Base-by-base conservation (phyloP, 1,140 invertebrate species). In the Aporrectodea caliginosa region DNA sequence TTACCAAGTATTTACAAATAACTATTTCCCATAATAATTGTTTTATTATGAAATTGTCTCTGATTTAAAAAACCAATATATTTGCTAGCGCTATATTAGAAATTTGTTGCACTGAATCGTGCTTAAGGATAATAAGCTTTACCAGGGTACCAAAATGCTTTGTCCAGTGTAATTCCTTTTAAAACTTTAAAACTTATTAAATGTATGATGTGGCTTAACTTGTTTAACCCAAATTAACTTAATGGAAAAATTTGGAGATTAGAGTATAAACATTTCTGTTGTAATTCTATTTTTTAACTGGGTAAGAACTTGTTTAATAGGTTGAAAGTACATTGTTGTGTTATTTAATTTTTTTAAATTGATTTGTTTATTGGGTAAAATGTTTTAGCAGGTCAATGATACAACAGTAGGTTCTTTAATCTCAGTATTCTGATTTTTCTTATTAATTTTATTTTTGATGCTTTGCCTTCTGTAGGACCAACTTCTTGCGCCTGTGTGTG, bases 401-500 rank as follows among this genome's bases (percentile, higher is more conserved):
- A 69, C n/a, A 69, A 16, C 14, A 69, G 27, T n/a, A 16, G 14
- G 27, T 69, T 69, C 31, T 2, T 1, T 27, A 69, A 78, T 69
- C 78, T 77, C 6, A 1, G 69, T 30, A 16, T 58, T 22, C 31
- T 78, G 16, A 33, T 34, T 68, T 76, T 43, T 76, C n/a, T 0
- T 77, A 69, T 33, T 74, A 6, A 32, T 32, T 27, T 0, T 33
- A 32, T 27, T n/a, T 74, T 32, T 30, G n/a, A 75, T 70, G 29
- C 74, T 77, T 79, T 77, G 82, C 77, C 71, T 78, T 81, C 84
- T 85, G 79, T 83, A 92, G 92, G 1, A 94, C 91, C 69, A 98
- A 98, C 87, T 97, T 98, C 87, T 89, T 98, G 33, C 90, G 96
- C 43, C 90, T 98, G 16, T 97, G 96, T 92, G 94, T 98, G n/a